A percentile compares a stretch with the other conserved stretches of the same genome.
These are phyloP conservation scores for Sipunculus nudus DNA, from an alignment of 2,888 invertebrate species.

Conservation along the genomic window DNA sequence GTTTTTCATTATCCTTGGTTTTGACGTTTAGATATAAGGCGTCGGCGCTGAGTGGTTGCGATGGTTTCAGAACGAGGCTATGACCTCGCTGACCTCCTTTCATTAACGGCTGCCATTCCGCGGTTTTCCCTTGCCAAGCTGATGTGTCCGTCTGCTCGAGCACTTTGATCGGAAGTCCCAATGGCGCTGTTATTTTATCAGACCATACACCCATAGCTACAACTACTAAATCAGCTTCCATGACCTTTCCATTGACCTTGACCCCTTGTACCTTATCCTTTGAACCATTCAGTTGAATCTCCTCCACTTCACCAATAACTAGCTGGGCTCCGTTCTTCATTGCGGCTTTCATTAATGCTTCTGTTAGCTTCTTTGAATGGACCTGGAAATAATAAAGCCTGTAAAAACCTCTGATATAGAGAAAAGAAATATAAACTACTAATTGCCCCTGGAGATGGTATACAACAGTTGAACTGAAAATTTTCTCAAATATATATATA, in stretches of 20 bases:
- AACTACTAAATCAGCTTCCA: slow-evolving; percentile 37
- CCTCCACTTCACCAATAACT: slow-evolving; percentile 24
- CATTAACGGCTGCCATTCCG: too few species aligned
- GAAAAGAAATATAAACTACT: too few species aligned
- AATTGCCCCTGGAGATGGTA: too few species aligned
- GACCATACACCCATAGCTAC: slow-evolving; percentile 47
- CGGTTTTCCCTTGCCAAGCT: too few species aligned
- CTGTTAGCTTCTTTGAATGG: slow-evolving; percentile 32
- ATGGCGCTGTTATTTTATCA: slow-evolving; percentile 26
- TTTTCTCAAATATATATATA: too few species aligned
- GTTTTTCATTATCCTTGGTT: too few species aligned
- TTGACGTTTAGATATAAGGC: slow-evolving; percentile 33
- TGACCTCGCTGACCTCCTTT: slow-evolving; percentile 35
- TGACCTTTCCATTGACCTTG: slow-evolving; percentile 25
- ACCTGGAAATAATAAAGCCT: too few species aligned
- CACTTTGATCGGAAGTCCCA: too few species aligned
- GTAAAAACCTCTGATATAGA: too few species aligned
- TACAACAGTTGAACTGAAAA: too few species aligned
- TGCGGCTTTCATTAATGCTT: slow-evolving; percentile 27
- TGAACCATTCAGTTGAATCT: slow-evolving; percentile 10
- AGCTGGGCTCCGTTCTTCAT: slow-evolving; percentile 12
- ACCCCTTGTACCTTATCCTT: slow-evolving; percentile 26
- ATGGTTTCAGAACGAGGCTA: too few species aligned
- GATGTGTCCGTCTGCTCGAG: too few species aligned
- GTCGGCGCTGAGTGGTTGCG: slow-evolving; percentile 30